These are phyloP conservation scores for Ferrisia virgata DNA, from an alignment of 2,888 invertebrate species.

Conservation along the genomic window DNA sequence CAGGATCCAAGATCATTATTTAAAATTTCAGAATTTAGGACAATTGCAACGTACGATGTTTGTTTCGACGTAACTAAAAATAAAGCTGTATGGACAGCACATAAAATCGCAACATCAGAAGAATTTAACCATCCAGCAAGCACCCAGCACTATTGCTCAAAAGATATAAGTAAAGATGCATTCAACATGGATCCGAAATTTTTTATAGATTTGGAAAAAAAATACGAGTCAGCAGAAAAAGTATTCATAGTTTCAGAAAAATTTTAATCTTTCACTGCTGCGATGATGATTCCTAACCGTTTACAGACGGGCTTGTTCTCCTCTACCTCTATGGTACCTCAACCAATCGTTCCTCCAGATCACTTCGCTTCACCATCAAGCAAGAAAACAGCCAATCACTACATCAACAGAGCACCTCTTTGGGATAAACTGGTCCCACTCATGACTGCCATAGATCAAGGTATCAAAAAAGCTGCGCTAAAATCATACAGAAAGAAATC, in stretches of 20 bases:
- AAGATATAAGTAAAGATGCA: background rate
- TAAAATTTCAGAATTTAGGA: background rate
- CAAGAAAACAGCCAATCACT: background rate
- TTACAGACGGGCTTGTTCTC: no score
- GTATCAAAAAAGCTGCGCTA: background rate
- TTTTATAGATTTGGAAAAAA: background rate
- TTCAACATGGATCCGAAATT: background rate
- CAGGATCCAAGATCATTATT: background rate
- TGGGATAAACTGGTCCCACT: background rate
- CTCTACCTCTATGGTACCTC: background rate
- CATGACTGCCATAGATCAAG: background rate
- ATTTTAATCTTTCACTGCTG: no score
- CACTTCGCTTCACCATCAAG: background rate
- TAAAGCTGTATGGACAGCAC: background rate
- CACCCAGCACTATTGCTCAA: background rate
- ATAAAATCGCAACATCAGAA: background rate
- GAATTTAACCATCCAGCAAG: background rate
- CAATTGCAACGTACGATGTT: background rate
- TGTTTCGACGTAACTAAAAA: background rate
- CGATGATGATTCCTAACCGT: no score
- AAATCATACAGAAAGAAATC: background rate
- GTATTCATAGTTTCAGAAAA: background rate
- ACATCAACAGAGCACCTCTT: background rate
- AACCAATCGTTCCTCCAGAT: background rate
- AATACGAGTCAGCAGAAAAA: background rate